Percentiles rank a stretch among this genome's conserved stretches.
Evolutionary conservation across 2,888 invertebrate species (phyloP).

Genomic region (Vandiemenella viatica): DNA sequence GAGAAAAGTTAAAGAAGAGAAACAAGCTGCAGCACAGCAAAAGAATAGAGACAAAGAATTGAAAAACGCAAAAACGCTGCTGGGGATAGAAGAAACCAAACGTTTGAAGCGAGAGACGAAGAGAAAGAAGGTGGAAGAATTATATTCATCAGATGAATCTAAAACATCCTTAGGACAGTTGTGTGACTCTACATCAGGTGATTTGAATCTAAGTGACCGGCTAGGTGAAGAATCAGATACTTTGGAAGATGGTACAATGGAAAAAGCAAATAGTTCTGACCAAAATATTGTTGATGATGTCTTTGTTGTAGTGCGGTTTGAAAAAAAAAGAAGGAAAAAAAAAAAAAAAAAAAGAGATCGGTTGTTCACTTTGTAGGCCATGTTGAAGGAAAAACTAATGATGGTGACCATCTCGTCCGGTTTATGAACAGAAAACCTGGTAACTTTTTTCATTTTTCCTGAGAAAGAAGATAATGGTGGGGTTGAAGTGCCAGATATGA

Average conservation of each 20-base stretch:
- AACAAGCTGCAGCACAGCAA: neutral
- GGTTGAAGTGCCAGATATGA: too few species aligned
- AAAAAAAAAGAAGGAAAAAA: too few species aligned
- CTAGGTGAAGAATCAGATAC: neutral
- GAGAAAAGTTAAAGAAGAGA: neutral
- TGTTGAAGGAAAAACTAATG: too few species aligned
- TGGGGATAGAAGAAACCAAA: neutral
- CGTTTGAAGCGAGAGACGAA: neutral
- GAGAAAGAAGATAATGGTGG: too few species aligned
- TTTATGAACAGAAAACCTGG: too few species aligned
- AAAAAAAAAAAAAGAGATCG: neutral
- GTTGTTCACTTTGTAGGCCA: neutral
- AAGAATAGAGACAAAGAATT: neutral
- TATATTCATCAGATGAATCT: neutral
- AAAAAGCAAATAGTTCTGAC: too few species aligned
- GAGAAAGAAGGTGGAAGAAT: too few species aligned
- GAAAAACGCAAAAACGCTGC: neutral
- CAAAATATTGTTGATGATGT: neutral
- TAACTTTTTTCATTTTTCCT: too few species aligned
- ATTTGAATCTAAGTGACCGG: too few species aligned
- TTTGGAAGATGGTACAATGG: neutral
- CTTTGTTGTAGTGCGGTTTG: neutral
- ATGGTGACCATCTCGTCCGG: too few species aligned
- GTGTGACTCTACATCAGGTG: neutral
- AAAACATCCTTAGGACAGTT: neutral